Conservation (phyloP, 2,888 invertebrate genomes). For the Allacma fusca region DNA sequence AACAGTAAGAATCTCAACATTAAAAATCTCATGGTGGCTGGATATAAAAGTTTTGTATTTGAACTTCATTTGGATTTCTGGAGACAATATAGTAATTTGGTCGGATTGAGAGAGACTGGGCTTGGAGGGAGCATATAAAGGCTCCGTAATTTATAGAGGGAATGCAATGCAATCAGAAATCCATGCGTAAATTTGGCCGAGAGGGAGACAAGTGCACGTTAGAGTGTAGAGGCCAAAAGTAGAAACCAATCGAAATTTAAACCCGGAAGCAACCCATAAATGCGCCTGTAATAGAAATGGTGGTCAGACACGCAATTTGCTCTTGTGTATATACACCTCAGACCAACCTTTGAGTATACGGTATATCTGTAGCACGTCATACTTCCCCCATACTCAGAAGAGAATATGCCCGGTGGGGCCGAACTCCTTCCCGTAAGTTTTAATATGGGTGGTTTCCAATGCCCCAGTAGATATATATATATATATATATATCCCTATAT, state of each 20-base stretch:
- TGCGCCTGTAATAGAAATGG: constrained; percentile 41
- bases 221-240: neutral
- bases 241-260: constrained; percentile 42
- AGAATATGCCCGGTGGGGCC: neutral
- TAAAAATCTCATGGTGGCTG: no score
- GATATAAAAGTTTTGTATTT: no score
- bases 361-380: no score
- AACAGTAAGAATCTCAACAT: no score
- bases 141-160: no score
- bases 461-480: neutral
- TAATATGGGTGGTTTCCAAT: neutral
- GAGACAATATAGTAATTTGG: no score
- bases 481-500: no score
- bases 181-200: neutral
- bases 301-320: constrained; percentile 33
- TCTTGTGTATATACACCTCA: neutral
- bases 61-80: no score
- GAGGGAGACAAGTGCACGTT: neutral
- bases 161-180: neutral
- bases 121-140: no score
- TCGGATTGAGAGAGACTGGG: no score
- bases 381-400: no score
- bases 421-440: neutral
- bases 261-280: constrained; percentile 39
- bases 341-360: no score